Percentiles rank a stretch among this genome's conserved stretches.
phyloP scores from a whole-genome alignment of 2,113 vertebrate species.

The Gallinago undulata region DNA sequence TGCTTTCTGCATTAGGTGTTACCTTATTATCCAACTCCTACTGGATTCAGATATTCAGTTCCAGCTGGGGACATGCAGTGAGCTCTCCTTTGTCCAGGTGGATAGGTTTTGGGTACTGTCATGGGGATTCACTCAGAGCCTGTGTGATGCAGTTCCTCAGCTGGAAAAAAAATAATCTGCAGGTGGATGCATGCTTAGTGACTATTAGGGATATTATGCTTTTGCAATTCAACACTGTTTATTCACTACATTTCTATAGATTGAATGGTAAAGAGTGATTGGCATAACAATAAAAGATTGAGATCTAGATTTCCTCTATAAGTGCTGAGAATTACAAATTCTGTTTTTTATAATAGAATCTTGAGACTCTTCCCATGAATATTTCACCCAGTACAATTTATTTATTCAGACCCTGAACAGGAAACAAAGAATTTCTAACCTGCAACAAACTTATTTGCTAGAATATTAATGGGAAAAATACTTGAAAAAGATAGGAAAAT shows the following conservation, averaged over 20 bases:
- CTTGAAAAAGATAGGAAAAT: neutral
- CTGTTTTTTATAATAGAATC: neutral
- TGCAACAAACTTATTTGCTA: neutral
- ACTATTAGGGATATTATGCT: neutral
- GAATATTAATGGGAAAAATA: neutral
- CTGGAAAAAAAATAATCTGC: neutral
- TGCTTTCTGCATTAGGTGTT: neutral
- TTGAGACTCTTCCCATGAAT: neutral
- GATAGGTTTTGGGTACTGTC: neutral
- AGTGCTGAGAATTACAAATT: neutral
- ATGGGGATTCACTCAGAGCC: neutral
- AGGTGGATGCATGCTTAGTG: neutral
- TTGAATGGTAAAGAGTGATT: neutral
- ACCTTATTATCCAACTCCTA: neutral
- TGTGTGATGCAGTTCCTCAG: neutral
- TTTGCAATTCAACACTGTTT: neutral
- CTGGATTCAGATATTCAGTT: neutral
- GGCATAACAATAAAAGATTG: neutral
- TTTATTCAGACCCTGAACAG: slow-evolving; percentile 1
- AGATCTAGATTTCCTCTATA: neutral
- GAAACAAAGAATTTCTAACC: neutral
- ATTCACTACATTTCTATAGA: neutral
- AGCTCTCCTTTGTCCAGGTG: neutral
- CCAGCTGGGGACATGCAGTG: neutral
- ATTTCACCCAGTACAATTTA: neutral